A percentile compares a stretch with the other conserved stretches of the same genome.
Evolutionary conservation across 2,113 vertebrate species (phyloP).

Genomic region (Oreochromis tanganicae): DNA sequence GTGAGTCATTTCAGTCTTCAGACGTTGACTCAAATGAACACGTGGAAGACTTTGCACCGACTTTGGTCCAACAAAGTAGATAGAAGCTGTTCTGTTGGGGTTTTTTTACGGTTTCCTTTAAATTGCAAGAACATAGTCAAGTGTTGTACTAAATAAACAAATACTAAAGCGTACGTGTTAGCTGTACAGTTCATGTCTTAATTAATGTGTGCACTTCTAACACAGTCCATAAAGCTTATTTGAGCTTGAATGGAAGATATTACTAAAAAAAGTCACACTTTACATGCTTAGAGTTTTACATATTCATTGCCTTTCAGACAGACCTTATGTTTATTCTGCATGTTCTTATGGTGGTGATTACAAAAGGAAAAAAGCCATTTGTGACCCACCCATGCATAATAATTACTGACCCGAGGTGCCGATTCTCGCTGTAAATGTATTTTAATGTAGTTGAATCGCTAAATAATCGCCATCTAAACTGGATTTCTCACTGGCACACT

Average conservation of each 20-base stretch:
- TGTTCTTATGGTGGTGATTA: neutral
- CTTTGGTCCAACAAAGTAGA: neutral
- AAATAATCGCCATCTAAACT: neutral
- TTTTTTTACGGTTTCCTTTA: fast-evolving
- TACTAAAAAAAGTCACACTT: neutral
- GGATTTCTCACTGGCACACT: neutral
- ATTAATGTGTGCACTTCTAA: neutral
- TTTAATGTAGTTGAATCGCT: neutral
- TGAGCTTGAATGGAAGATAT: neutral
- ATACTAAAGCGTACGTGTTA: neutral
- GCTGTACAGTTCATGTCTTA: neutral
- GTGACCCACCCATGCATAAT: neutral
- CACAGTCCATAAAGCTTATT: neutral
- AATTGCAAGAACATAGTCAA: neutral
- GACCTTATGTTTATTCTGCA: neutral
- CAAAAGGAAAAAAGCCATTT: neutral
- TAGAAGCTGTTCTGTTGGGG: neutral
- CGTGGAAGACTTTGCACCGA: fast-evolving
- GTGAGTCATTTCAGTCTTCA: neutral
- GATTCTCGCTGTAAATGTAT: neutral
- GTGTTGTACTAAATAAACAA: neutral
- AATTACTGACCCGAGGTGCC: neutral
- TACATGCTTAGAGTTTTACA: neutral
- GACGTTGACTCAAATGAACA: neutral
- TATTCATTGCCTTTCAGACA: neutral